Conservation (phyloP, 1,140 invertebrate species). For the Reticulitermes speratus region DNA sequence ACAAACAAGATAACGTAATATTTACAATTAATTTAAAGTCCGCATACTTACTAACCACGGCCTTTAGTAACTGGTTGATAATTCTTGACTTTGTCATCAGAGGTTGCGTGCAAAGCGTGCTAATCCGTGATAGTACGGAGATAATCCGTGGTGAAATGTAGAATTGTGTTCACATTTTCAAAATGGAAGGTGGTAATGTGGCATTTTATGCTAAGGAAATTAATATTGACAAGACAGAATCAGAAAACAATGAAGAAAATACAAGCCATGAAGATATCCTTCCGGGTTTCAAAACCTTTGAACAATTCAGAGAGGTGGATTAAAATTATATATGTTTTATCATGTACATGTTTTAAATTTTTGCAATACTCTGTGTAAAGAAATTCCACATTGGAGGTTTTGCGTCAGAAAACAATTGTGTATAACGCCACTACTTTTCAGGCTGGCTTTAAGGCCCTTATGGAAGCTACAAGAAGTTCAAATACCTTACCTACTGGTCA, state of each 20-base stretch:
- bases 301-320: neutral
- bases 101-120: too few species aligned
- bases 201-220: neutral
- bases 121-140: too few species aligned
- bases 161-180: neutral
- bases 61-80: neutral
- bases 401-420: neutral
- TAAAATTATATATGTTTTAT: neutral
- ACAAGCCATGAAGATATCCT: neutral
- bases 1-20: neutral
- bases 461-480: conserved; percentile 63
- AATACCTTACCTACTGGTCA: conserved; percentile 67
- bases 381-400: neutral
- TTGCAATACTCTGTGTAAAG: neutral
- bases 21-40: neutral
- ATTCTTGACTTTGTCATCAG: too few species aligned
- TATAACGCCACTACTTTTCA: conserved; percentile 40
- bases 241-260: neutral
- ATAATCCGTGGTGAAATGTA: too few species aligned
- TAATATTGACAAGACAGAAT: neutral
- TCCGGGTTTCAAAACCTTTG: conserved; percentile 2
- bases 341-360: neutral
- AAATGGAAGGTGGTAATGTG: neutral
- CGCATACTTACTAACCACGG: neutral
- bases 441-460: conserved; percentile 56